Base-by-base conservation (phyloP, 2,888 invertebrate genomes). In the Synanthedon tipuliformis region DNA sequence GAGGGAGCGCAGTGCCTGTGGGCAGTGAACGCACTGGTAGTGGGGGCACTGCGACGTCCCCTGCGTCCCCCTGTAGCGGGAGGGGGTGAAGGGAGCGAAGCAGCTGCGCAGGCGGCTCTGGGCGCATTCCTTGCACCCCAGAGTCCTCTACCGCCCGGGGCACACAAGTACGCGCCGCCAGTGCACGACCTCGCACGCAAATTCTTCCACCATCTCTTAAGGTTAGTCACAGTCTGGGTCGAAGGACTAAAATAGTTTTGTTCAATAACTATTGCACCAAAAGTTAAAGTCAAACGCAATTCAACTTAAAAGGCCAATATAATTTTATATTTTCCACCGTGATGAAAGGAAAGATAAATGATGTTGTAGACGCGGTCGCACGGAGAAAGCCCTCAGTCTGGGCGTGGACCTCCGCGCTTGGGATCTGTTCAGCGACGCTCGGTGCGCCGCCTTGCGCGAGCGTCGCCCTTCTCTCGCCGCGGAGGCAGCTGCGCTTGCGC, bases 401-500 rank as follows among this genome's bases (percentile, higher is more conserved):
- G 96, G 94, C 1, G 94, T 95, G 60, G 95, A 96, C 75, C 89
- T 96, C 59, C 91, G 91, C 52, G 95, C 95, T 68, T 93, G 94
- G 75, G 96, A 97, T 80, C 88, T 96, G 56, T 96, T 95, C 71
- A 92, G 93, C 91, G 95, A 96, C 81, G 89, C 94, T 53, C 92
- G 92, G 68, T 93, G 92, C 80, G 90, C 92, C 48, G 94, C 94
- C n/a, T 83, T 89, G 52, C 80, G 89, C 41, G 86, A 90, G 54
- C 88, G 89, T 2, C 90, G 90, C 61, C 73, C 84, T 1, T 89
- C 89, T 58, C 90, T 94, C 70, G 92, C 92, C 0, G 88, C 84
- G 3, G 94, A 94, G 57, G 93, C 94, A 3, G 89, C 90, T 60
- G 88, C 90, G 41, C 91, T 93, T 65, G 94, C 94, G 3, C 86